Percentiles rank a stretch among this genome's conserved stretches.
phyloP scores from a whole-genome alignment of 2,797 vertebrate species.

The Sarcoramphus papa region DNA sequence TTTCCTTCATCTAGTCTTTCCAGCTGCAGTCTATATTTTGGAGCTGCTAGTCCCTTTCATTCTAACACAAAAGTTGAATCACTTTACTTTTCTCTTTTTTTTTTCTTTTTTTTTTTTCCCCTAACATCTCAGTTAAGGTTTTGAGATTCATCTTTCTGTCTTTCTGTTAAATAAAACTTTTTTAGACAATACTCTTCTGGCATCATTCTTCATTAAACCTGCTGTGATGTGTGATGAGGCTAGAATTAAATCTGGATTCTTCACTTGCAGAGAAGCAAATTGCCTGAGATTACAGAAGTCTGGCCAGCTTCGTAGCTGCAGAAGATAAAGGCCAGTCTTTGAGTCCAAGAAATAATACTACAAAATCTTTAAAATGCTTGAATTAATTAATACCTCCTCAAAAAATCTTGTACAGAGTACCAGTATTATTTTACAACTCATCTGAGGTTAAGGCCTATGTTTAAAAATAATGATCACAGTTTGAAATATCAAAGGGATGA shows the following conservation, averaged over 20 bases:
- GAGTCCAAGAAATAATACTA: neutral
- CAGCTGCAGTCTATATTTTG: neutral
- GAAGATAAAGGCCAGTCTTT: neutral
- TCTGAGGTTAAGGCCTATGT: neutral
- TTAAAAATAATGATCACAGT: neutral
- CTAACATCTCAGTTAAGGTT: neutral
- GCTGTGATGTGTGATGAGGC: neutral
- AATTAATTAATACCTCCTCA: neutral
- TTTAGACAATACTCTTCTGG: neutral
- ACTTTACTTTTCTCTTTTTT: neutral
- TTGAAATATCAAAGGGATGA: neutral
- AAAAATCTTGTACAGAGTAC: neutral
- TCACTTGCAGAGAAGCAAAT: neutral
- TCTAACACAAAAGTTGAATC: neutral
- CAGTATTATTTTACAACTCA: neutral
- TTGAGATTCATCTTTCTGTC: neutral
- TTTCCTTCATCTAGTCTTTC: neutral
- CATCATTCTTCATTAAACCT: neutral
- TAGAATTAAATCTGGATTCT: neutral
- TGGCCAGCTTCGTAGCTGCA: neutral
- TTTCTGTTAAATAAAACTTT: neutral
- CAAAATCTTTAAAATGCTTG: neutral
- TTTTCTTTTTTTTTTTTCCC: fast-evolving
- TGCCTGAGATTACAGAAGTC: neutral
- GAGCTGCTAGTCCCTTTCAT: neutral